These are phyloP conservation scores for Dicroscelio sp. DNA, from an alignment of 2,888 invertebrate genomes.

Conservation along the genomic window DNA sequence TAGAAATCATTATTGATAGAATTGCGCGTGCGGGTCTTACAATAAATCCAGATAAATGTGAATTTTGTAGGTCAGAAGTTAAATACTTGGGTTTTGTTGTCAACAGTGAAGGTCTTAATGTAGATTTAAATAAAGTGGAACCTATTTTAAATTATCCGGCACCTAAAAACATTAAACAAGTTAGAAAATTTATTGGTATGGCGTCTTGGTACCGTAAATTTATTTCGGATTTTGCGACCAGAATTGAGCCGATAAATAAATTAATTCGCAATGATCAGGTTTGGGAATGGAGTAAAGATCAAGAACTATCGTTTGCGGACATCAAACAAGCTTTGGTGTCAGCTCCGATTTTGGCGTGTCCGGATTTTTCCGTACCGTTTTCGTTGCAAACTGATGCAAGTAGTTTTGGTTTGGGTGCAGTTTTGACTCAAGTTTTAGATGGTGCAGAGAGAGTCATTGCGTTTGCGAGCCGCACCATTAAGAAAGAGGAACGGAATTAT, in stretches of 20 bases:
- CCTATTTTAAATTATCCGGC: conserved; percentile 47
- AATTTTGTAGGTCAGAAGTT: conserved; percentile 35
- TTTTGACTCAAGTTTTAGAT: conserved; percentile 80
- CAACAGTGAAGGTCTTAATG: conserved; percentile 7
- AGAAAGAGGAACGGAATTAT: conserved; percentile 78
- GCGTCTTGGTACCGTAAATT: conserved; percentile 47
- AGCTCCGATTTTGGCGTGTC: conserved; percentile 77
- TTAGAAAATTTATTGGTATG: conserved; percentile 56
- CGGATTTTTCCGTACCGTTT: conserved; percentile 65
- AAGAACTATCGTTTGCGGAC: conserved; percentile 14
- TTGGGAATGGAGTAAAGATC: conserved; percentile 22
- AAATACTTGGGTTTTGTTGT: conserved; percentile 55
- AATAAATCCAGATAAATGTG: conserved; percentile 32
- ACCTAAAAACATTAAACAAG: conserved; percentile 45
- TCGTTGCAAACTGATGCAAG: conserved; percentile 78
- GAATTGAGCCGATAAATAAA: conserved; percentile 37
- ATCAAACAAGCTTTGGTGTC: conserved; percentile 28
- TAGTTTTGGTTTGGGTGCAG: conserved; percentile 71
- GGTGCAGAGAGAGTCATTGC: conserved; percentile 81
- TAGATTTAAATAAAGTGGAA: conserved; percentile 38
- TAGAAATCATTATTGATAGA: conserved; percentile 24
- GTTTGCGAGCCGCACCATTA: conserved; percentile 80
- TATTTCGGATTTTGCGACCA: conserved; percentile 14
- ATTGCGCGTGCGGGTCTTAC: conserved; percentile 28
- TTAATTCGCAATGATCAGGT: conserved; percentile 1